Percentiles rank a stretch among this genome's conserved stretches.
Evolutionary conservation across 2,113 vertebrate genomes (phyloP).

Genomic region (Xiphophorus maculatus): DNA sequence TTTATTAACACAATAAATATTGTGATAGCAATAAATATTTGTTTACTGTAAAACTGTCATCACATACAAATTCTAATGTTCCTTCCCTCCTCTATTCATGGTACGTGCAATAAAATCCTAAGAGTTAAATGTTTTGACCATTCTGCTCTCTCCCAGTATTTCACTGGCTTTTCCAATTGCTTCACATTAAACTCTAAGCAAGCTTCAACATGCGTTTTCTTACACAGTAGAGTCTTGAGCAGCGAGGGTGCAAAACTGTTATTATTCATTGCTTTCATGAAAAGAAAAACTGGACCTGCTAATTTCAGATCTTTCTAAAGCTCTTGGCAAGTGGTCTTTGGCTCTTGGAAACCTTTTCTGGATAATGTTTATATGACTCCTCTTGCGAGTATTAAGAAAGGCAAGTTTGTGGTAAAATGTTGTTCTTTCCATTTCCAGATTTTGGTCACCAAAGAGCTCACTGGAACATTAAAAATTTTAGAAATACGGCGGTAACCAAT

Average conservation of each 20-base stretch:
- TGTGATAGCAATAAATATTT: background rate
- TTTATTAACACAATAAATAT: slow-evolving; percentile 1
- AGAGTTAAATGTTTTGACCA: no score
- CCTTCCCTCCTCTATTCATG: background rate
- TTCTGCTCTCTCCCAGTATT: no score
- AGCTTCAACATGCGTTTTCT: background rate
- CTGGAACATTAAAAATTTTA: background rate
- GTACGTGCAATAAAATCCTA: background rate
- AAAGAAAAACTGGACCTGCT: background rate
- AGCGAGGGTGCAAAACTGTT: background rate
- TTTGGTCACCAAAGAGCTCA: background rate
- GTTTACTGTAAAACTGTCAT: background rate
- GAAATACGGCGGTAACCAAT: no score
- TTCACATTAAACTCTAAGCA: background rate
- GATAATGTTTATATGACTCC: no score
- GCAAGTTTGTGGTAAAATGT: background rate
- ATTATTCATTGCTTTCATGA: background rate
- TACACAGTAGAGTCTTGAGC: background rate
- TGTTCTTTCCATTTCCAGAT: background rate
- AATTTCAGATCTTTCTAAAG: background rate
- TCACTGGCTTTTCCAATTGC: background rate
- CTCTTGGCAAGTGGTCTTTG: background rate
- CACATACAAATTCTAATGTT: background rate
- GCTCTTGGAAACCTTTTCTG: background rate
- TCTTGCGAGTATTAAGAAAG: background rate